Base-by-base conservation (phyloP, 2,888 invertebrate genomes). In the Lamellibrachia satsuma region DNA sequence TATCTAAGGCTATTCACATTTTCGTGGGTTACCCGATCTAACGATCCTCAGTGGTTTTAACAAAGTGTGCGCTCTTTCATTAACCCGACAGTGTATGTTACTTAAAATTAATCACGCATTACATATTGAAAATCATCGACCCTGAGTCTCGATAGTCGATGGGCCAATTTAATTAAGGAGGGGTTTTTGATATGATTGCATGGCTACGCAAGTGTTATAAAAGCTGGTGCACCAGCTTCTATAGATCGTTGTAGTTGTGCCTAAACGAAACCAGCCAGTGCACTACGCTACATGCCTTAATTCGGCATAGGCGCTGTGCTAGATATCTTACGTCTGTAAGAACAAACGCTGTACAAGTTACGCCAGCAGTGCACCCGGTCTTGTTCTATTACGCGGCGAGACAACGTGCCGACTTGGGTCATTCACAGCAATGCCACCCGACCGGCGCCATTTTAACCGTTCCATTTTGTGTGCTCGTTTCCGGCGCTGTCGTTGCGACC, bases 371-470 rank as follows among this genome's bases (percentile, higher is more conserved):
- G n/a, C 6, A 11, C 15, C 6, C 75, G 39, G 6, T 4, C 75
- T 22, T 75, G 75, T 75, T 22, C 15, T 22, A 22, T 75, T 75
- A 75, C 15, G 75, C 22, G 4, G 15, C 75, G 75, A 75, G 75
- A 75, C 75, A 57, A 57, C 57, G 15, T 15, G 6, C 75, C 75
- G 0, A n/a, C 75, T 60, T 3, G 3, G 11, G 9, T 60, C 60
- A 15, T 60, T 75, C 75, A 22, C 39, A 39, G 39, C 39, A 39
- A 39, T 39, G 39, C 39, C 39, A 1, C 11, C 22, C 15, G 75
- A 15, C 75, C 75, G 75, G 75, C 75, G 75, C 75, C 75, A 75
- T 75, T 75, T 75, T 75, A 75, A 75, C 22, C 75, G 75, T 75
- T 39, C 75, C 75, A 75, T 75, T 75, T 75, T 75, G 75, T 75